Conservation (phyloP, 2,888 invertebrate genomes). For the Fragum whitleyi region DNA sequence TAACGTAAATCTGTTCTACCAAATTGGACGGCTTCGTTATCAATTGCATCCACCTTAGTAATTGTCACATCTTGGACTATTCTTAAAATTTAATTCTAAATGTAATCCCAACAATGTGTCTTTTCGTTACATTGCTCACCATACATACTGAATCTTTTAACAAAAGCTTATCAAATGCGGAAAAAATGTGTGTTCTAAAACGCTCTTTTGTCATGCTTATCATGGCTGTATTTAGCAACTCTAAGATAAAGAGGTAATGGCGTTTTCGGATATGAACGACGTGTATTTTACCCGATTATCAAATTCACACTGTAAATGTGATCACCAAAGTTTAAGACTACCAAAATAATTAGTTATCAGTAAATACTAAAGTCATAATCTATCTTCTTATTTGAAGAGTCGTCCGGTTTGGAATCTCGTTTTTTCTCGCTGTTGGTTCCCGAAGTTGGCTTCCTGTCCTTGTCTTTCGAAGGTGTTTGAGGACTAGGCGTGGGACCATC, state of each 20-base stretch:
- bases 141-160: too few species aligned
- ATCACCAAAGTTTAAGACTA: background rate
- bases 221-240: too few species aligned
- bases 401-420: conserved; percentile 28
- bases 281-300: background rate
- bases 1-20: too few species aligned
- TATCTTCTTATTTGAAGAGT: conserved; percentile 17
- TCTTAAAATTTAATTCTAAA: too few species aligned
- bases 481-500: conserved; percentile 13
- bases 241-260: background rate
- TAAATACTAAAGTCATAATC: conserved; percentile 60
- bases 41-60: too few species aligned
- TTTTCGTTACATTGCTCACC: too few species aligned
- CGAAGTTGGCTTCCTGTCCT: conserved; percentile 26
- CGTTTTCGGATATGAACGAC: background rate
- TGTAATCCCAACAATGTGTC: too few species aligned
- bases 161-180: too few species aligned
- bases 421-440: conserved; percentile 35
- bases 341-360: conserved; percentile 14
- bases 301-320: background rate
- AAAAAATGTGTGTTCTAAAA: too few species aligned
- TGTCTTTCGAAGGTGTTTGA: conserved; percentile 18
- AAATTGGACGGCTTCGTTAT: too few species aligned
- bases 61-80: too few species aligned
- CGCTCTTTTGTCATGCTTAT: background rate